phyloP scores from a whole-genome alignment of 2,888 invertebrate species.

The Cephus nigrinus region DNA sequence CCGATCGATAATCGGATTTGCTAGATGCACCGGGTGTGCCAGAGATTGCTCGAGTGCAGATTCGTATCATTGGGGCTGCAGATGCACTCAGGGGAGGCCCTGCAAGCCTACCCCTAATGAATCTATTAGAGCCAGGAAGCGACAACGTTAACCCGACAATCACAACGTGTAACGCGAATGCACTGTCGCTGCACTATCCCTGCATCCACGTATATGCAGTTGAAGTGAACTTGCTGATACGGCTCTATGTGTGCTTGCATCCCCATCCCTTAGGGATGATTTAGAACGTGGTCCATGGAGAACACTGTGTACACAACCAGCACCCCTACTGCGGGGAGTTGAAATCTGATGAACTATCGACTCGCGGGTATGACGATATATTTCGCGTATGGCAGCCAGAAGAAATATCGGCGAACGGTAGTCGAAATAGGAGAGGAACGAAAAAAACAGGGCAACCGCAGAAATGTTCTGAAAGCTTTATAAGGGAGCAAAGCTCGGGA shows the following conservation, averaged over 20 bases:
- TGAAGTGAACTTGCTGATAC: not conserved
- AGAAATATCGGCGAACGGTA: not conserved
- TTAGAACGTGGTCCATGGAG: not conserved
- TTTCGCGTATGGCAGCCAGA: no score
- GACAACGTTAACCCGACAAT: constrained; percentile 45
- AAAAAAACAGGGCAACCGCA: not conserved
- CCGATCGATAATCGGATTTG: constrained; percentile 57
- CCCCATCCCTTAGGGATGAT: not conserved
- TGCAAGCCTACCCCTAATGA: constrained; percentile 51
- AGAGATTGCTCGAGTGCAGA: constrained; percentile 13
- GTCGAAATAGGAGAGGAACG: not conserved
- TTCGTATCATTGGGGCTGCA: constrained; percentile 33
- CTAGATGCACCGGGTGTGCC: constrained; percentile 30
- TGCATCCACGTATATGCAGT: not conserved
- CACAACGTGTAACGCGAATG: constrained; percentile 46
- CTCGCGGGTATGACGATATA: not conserved
- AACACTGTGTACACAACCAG: not conserved
- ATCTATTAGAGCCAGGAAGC: constrained; percentile 54
- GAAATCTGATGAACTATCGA: not conserved
- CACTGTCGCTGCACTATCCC: constrained; percentile 25
- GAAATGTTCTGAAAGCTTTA: constrained; percentile 33
- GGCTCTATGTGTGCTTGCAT: not conserved
- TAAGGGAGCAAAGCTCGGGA: constrained; percentile 23
- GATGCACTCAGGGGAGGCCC: constrained; percentile 41
- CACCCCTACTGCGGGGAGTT: not conserved